Base-by-base conservation (phyloP, 2,888 invertebrate genomes). In the Atrina japonica region DNA sequence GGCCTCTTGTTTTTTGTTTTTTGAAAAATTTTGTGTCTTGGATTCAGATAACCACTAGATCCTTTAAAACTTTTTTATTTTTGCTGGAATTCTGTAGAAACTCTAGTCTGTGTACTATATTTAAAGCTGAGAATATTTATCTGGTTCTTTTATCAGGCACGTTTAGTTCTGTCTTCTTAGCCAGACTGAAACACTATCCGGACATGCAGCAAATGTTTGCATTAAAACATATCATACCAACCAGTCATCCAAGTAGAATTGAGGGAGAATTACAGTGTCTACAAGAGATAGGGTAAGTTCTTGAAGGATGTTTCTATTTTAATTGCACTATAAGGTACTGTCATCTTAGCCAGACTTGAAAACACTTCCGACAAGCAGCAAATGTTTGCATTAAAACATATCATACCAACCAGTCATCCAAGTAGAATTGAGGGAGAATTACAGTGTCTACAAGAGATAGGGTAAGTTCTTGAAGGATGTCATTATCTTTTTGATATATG, bases 361-460 rank as follows among this genome's bases (percentile, higher is more conserved):
- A 77, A 85, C 63, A 82, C 88, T 16, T 84, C 87, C 3, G 79
- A 84, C 9, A 74, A 87, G 23, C 75, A 93, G 90, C 78, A 84
- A 55, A 65, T 81, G 78, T 96, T 94, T 91, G 97, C 97, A 2
- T 93, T 97, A 68, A 97, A 97, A 88, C 95, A 96, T 91, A 93
- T 97, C 58, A 94, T 96, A 78, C 96, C 96, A 3, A 96, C 96
- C 1, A 95, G 95, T 75, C 95, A 96, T 89, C 96, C 96, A 0
- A 93, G 93, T 53, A 92, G 96, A 73, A 94, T 96, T 64, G 94
- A 95, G 87, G 94, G 94, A 83, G 97, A 97, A 91, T 91, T 97
- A 63, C 92, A 93, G 77, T 96, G 96, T 87, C 92, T 97, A 80
- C 93, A 88, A 58, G 85, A 90, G 71, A 87, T 91, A 66, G 91